A percentile compares a stretch with the other conserved stretches of the same genome.
phyloP scores from a whole-genome alignment of 2,797 vertebrate species.

The Anniella stebbinsi region DNA sequence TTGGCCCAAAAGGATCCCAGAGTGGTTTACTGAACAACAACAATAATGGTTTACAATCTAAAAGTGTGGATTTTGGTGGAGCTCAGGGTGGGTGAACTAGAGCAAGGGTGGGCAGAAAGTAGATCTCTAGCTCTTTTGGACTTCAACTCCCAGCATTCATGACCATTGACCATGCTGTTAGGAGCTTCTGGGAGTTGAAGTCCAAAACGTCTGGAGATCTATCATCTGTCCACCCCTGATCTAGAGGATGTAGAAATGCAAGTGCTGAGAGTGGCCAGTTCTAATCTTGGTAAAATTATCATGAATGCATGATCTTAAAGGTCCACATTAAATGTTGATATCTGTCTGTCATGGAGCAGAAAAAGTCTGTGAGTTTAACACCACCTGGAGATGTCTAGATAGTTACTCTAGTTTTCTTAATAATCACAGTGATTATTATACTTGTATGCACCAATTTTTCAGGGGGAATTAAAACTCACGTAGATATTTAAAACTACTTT shows the following conservation, averaged over 20 bases:
- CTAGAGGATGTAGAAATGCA: neutral
- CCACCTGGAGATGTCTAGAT: neutral
- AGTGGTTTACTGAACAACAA: neutral
- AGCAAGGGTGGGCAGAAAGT: neutral
- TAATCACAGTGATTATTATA: neutral
- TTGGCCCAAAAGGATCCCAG: neutral
- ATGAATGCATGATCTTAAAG: neutral
- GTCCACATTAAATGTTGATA: neutral
- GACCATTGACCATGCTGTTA: too few relatives aligned
- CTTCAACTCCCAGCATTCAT: too few relatives aligned
- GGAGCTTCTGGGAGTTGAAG: too few relatives aligned
- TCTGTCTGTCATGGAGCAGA: neutral
- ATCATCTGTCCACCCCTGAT: too few relatives aligned
- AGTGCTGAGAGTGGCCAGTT: neutral
- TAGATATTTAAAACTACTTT: neutral
- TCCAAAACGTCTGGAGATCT: too few relatives aligned
- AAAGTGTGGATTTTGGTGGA: neutral
- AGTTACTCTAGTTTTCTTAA: neutral
- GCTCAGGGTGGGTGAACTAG: neutral
- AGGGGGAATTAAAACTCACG: neutral
- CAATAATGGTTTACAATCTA: too few relatives aligned
- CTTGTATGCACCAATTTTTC: neutral
- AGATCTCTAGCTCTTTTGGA: too few relatives aligned
- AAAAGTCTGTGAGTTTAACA: neutral
- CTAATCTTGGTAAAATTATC: neutral